Base-by-base conservation (phyloP, 2,888 invertebrate genomes). In the Eupithecia inturbata region DNA sequence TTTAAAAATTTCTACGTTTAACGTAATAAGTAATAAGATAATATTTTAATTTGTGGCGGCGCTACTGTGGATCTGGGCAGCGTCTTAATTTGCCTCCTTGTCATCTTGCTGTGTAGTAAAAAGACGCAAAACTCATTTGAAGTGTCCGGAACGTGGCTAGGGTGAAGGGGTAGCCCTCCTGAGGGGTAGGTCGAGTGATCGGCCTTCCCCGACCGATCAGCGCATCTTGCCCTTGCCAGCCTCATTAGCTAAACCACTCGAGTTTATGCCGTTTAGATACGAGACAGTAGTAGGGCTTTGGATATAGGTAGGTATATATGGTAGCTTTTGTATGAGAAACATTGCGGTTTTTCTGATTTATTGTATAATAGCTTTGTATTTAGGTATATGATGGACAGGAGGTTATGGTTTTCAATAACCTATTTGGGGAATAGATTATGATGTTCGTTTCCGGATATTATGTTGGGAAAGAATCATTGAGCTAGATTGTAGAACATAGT, bases 141-240 rank as follows among this genome's bases (percentile, higher is more conserved):
- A 39, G 66, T 41, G 39, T 33, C 36, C 39, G 66, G 66, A 39
- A 36, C 66, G 39, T 16, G 66, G 26, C 70, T 36, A 74, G 73
- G 74, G 73, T 73, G 72, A 62, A 74, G 73, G 77, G 78, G 73
- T 70, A 66, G 49, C 68, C 72, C 78, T 70, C 68, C 71, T 68
- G 75, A 67, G 78, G 78, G 77, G 81, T 72, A 82, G 86, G 88
- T 86, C 87, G 88, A 89, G 89, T 89, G 89, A 91, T 90, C 88
- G 88, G 86, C 86, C n/a, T n/a, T n/a, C n/a, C n/a, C n/a, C n/a
- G n/a, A n/a, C n/a, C 88, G 82, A 85, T 82, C 82, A 82, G 84
- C 87, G 85, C 87, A 85, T 88, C 88, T 88, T 87, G 85, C 88
- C 88, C 87, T 88, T 85, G 83, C 75, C 78, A 80, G 84, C 79